Evolutionary conservation across 2,888 invertebrate species (phyloP).

Genomic region (Leptopilina syphax): DNA sequence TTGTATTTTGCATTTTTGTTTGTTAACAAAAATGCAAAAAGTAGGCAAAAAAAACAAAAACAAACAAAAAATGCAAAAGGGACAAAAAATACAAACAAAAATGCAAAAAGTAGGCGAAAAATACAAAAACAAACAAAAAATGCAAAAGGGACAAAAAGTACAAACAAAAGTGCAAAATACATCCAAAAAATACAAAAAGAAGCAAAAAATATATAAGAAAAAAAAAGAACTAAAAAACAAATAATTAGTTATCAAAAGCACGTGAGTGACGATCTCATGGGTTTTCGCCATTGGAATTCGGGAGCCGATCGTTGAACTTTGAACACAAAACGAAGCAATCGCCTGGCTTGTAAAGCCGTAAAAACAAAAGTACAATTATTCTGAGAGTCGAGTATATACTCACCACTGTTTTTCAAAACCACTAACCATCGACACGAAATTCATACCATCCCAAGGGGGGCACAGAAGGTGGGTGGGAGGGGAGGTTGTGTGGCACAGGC

Average conservation of each 20-base stretch:
- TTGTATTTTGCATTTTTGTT: too few relatives aligned
- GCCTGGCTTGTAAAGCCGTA: constrained; percentile 62
- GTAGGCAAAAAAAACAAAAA: too few relatives aligned
- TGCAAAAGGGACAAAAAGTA: too few relatives aligned
- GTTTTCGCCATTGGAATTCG: constrained; percentile 53
- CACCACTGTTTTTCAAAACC: constrained; percentile 18
- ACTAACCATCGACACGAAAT: constrained; percentile 38
- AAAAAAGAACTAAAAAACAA: neutral
- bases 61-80: too few relatives aligned
- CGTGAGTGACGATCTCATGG: neutral
- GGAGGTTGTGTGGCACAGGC: neutral
- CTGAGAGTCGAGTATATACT: constrained; percentile 22
- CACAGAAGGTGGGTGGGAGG: too few relatives aligned
- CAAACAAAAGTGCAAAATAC: too few relatives aligned
- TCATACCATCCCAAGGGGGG: neutral
- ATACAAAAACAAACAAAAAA: too few relatives aligned
- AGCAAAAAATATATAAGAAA: neutral
- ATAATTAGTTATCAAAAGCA: neutral
- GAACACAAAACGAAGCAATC: constrained; percentile 62
- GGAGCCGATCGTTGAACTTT: constrained; percentile 63
- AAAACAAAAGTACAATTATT: constrained; percentile 60
- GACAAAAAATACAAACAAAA: too few relatives aligned
- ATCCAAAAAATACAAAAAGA: neutral
- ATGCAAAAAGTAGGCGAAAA: too few relatives aligned
- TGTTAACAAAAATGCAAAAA: too few relatives aligned